These are phyloP conservation scores for Mus spretus DNA, from an alignment of 2,797 vertebrate species.

Conservation along the genomic window DNA sequence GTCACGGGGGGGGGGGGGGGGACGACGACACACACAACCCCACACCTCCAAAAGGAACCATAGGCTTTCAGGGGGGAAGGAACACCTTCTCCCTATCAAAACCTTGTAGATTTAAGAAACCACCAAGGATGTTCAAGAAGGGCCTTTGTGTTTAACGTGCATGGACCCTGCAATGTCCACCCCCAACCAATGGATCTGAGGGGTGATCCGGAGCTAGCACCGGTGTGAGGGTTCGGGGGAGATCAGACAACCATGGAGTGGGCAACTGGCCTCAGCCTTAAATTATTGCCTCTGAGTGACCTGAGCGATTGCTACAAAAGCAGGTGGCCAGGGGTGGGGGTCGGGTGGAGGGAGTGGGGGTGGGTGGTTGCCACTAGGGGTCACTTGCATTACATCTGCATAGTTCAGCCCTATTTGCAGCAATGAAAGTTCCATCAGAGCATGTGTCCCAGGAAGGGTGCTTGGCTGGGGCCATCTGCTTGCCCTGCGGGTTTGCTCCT, in stretches of 20 bases:
- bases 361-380: neutral
- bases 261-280: constrained; percentile 46
- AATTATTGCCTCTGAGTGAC: neutral
- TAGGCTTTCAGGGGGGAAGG: neutral
- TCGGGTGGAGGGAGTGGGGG: too few relatives aligned
- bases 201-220: neutral
- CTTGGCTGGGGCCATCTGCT: constrained; percentile 35
- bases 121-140: neutral
- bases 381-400: neutral
- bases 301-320: constrained; percentile 9
- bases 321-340: neutral
- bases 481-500: neutral
- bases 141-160: neutral
- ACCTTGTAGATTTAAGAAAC: neutral
- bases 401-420: constrained; percentile 4
- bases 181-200: neutral
- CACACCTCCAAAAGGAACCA: neutral
- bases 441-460: neutral
- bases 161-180: neutral
- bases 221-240: neutral
- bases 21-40: neutral
- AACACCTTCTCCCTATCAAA: neutral
- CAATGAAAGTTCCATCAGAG: constrained; percentile 36
- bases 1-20: neutral
- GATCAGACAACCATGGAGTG: rapidly evolving